phyloP scores from a whole-genome alignment of 2,888 invertebrate genomes.

The Andrena flavipes region DNA sequence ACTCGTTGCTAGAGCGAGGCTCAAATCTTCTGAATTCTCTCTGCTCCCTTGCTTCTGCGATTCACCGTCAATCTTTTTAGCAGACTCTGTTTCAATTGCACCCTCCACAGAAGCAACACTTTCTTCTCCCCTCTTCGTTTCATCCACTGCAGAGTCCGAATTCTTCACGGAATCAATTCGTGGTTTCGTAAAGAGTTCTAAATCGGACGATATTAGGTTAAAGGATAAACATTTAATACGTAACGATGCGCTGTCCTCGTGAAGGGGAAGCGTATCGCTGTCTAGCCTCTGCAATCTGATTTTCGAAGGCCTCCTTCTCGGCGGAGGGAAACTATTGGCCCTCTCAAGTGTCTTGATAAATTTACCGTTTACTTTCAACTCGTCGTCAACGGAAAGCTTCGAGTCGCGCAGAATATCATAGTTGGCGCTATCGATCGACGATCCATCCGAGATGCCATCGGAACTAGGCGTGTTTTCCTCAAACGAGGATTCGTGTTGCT shows the following conservation, averaged over 20 bases:
- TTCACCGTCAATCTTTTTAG: neutral
- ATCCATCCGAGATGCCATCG: constrained; percentile 71
- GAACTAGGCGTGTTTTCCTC: constrained; percentile 80
- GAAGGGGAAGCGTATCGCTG: constrained; percentile 47
- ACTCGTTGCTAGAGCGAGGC: constrained; percentile 35
- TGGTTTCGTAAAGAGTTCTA: neutral
- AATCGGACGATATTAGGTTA: constrained; percentile 34
- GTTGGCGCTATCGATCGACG: constrained; percentile 77
- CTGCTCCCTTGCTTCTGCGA: neutral
- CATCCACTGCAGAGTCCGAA: neutral
- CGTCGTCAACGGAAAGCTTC: constrained; percentile 54
- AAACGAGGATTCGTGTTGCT: constrained; percentile 73
- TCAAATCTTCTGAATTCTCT: constrained; percentile 13
- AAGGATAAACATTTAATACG: constrained; percentile 28
- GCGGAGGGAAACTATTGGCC: constrained; percentile 34
- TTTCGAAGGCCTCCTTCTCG: neutral
- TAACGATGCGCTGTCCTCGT: neutral
- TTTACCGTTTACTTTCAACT: neutral
- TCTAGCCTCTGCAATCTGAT: constrained; percentile 16
- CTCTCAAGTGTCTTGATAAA: constrained; percentile 14
- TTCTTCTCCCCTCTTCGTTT: neutral
- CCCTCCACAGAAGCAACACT: neutral
- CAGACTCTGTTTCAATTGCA: neutral
- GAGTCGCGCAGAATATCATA: constrained; percentile 80
- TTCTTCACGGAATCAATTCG: neutral